phyloP scores from a whole-genome alignment of 2,797 vertebrate species.

The Platalea minor region DNA sequence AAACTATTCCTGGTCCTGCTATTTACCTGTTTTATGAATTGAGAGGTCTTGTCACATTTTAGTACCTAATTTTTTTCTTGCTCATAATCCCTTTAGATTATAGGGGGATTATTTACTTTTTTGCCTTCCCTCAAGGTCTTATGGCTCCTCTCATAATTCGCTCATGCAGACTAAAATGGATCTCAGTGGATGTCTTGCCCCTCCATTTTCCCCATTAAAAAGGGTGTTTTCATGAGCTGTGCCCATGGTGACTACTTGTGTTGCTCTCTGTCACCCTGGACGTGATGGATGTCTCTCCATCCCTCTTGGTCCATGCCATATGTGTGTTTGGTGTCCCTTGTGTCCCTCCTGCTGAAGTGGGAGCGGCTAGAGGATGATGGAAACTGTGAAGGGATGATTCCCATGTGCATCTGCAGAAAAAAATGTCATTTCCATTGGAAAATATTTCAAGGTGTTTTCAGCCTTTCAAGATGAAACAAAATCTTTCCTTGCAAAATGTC shows the following conservation, averaged over 20 bases:
- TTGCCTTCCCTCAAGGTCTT: not conserved
- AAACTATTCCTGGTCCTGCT: not conserved
- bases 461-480: slow-evolving; percentile 30
- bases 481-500: not conserved
- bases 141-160: rapidly evolving
- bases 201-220: not conserved
- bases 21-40: not conserved
- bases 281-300: rapidly evolving
- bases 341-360: not conserved
- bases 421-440: slow-evolving; percentile 48
- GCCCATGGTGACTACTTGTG: not conserved
- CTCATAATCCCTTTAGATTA: not conserved
- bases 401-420: not conserved
- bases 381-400: not conserved
- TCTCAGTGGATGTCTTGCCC: not conserved
- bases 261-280: not conserved
- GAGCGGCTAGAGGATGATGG: not conserved
- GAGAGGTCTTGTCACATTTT: not conserved
- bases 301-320: rapidly evolving
- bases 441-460: slow-evolving; percentile 49
- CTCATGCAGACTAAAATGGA: not conserved
- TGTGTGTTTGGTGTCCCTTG: not conserved
- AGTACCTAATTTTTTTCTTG: not conserved
- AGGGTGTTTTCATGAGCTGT: not conserved
- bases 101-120: not conserved